Percentiles rank a stretch among this genome's conserved stretches.
These are phyloP conservation scores for Drosophila phalerata DNA, from an alignment of 2,888 invertebrate genomes.

Conservation along the genomic window DNA sequence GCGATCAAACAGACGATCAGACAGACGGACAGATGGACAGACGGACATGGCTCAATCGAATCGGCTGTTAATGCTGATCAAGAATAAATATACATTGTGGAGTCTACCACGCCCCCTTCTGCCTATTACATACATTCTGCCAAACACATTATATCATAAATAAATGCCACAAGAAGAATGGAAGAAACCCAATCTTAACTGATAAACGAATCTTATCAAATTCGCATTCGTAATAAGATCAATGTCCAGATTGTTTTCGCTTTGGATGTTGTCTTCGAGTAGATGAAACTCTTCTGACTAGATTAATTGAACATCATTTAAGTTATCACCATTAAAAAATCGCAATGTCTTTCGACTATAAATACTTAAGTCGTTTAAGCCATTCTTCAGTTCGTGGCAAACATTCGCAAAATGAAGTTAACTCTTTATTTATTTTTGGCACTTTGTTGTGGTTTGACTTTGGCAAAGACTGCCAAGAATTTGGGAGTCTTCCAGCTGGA, in stretches of 20 bases:
- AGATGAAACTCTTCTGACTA: neutral
- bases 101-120: too few species aligned
- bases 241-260: too few species aligned
- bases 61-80: too few species aligned
- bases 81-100: too few species aligned
- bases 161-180: neutral
- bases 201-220: neutral
- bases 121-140: too few species aligned
- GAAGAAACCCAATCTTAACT: neutral
- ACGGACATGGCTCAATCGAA: too few species aligned
- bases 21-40: too few species aligned
- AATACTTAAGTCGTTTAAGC: neutral
- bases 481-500: neutral
- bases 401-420: slow-evolving; percentile 14
- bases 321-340: slow-evolving; percentile 5
- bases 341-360: neutral
- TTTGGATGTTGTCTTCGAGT: neutral
- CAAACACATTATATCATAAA: too few species aligned
- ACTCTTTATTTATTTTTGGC: neutral
- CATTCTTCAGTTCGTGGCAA: slow-evolving; percentile 7
- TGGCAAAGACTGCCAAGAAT: slow-evolving; percentile 5
- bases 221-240: too few species aligned
- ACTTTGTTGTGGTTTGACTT: neutral
- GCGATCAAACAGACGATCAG: too few species aligned
- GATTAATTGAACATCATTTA: neutral